phyloP scores from a whole-genome alignment of 37 sponge, comb jelly and placozoan genomes.

The Amphimedon queenslandica region DNA sequence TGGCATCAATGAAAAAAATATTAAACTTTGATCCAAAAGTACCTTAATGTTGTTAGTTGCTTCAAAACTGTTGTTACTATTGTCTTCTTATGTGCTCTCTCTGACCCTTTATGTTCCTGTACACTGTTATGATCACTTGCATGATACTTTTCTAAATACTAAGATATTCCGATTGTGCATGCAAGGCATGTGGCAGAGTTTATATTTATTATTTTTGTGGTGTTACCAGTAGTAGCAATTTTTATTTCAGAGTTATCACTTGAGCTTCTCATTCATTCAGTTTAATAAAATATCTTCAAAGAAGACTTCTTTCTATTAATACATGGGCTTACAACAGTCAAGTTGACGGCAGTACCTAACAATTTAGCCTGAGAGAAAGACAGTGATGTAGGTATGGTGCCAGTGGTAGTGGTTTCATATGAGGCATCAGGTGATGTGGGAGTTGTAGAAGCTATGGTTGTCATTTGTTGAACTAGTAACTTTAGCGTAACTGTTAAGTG shows the following conservation, averaged over 20 bases:
- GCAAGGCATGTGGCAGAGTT: background rate
- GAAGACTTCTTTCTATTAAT: background rate
- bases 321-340: background rate
- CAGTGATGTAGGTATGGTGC: background rate
- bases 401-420: background rate
- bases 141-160: background rate
- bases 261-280: background rate
- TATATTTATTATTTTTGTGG: background rate
- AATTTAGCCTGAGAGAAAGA: background rate
- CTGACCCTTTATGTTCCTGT: background rate
- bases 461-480: too few species aligned
- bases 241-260: background rate
- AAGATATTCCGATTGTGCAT: background rate
- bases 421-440: too few species aligned
- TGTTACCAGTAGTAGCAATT: slow-evolving; percentile 3
- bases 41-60: background rate
- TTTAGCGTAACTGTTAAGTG: too few species aligned
- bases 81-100: background rate
- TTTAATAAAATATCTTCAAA: slow-evolving; percentile 7
- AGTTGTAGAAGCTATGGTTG: too few species aligned
- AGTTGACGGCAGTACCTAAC: background rate
- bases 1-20: too few species aligned
- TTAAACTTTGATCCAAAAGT: too few species aligned
- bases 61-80: background rate
- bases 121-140: slow-evolving; percentile 3